Evolutionary conservation across 2,113 vertebrate genomes (phyloP), one percentile per base, ranked within the genome.

Genomic region (Psilopsiagon aurifrons): DNA sequence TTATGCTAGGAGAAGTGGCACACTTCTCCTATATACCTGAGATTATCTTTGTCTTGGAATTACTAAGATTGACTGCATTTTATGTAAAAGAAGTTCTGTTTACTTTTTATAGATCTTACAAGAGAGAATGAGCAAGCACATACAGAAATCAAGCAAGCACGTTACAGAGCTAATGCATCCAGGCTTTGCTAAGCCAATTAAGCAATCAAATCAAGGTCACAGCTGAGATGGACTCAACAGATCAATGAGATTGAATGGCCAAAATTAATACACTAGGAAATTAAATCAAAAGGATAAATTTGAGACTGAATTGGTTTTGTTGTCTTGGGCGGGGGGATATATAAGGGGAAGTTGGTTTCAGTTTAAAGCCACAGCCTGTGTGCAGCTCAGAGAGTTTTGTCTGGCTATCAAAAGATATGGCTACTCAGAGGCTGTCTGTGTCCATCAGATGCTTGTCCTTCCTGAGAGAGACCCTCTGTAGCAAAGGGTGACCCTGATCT

Each of bases 161-260:
- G 0, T 19, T 33, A n/a, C 62, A 66, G 81, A 87, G 71, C 37
- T 88, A 66, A 33, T 29, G 77, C 87, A 67, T 7, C 82, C 70
- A 73, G 62, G 90, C 87, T 96, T 79, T 33, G 46, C 93, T 91
- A 86, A 95, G 84, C 84, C 93, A 96, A 85, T 95, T 94, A 95
- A 94, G 78, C 89, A 91, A 91, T 88, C 4, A 12, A 91, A 91
- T 90, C 91, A 95, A 93, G 87, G 94, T 90, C 93, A 90, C 82
- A 49, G 52, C 84, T 87, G 70, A 92, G 74, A 87, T 55, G 74
- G 91, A 79, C 89, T 95, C 90, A 69, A 73, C 69, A 91, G 59
- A 94, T 95, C 91, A 80, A 93, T 83, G 70, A 37, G 69, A 94
- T 54, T 70, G 77, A 92, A 83, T n/a, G 49, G 44, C 31, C 63